These are phyloP conservation scores for Gyps fulvus DNA, from an alignment of 2,113 vertebrate species.

Conservation along the genomic window DNA sequence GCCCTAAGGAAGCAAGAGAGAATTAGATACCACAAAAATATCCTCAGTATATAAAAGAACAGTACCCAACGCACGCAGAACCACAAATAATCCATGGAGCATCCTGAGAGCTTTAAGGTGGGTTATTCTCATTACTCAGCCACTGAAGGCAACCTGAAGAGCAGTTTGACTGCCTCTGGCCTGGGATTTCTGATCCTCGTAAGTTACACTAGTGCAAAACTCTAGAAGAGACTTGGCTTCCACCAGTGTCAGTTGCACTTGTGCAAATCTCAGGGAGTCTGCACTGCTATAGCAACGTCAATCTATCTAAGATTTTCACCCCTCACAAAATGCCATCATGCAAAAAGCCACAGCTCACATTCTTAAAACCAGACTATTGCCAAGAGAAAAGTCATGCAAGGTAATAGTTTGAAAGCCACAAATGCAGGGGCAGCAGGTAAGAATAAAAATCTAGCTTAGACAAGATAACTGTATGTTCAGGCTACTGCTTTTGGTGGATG, in stretches of 20 bases:
- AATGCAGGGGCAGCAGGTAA: neutral
- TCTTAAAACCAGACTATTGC: neutral
- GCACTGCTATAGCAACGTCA: neutral
- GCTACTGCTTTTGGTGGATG: neutral
- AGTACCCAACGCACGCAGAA: neutral
- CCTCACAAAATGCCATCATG: neutral
- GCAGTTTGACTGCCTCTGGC: neutral
- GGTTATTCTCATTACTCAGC: neutral
- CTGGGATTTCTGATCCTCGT: neutral
- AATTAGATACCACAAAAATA: neutral
- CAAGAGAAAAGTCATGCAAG: neutral
- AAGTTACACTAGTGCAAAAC: neutral
- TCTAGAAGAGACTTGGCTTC: neutral
- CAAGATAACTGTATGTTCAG: neutral
- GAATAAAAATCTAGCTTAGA: neutral
- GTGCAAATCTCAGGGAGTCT: neutral
- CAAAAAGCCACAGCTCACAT: neutral
- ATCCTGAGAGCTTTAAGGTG: neutral
- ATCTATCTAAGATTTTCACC: neutral
- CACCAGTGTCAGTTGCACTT: neutral
- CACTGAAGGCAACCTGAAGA: neutral
- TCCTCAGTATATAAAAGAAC: neutral
- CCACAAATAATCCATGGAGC: neutral
- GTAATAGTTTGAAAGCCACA: neutral
- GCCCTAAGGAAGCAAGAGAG: slow-evolving; percentile 76